Evolutionary conservation across 2,113 vertebrate genomes (phyloP), one percentile per base, ranked within the genome.

Genomic region (Myrmophylax atrothorax): DNA sequence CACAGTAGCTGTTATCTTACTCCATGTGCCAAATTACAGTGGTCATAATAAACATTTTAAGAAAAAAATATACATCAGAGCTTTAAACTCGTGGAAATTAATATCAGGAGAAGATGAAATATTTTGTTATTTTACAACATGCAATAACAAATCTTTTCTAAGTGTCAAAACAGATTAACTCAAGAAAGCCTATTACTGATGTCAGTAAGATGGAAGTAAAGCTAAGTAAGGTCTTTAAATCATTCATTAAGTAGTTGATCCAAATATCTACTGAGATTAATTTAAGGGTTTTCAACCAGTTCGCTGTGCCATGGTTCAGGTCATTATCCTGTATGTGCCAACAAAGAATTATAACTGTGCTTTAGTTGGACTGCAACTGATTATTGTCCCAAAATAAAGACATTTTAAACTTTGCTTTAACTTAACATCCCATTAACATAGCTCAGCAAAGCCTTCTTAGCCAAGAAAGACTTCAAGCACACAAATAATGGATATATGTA

Each of bases 381-480:
- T 93, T 63, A 69, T 9, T 69, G 35, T 17, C 31, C 35, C 59
- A 81, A 93, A 97, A 90, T 47, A 82, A 87, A 93, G 53, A 87
- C 35, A 72, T 31, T 73, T 95, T 52, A 78, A 58, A 87, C 84
- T 84, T 95, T 79, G 58, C 53, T 87, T 40, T 78, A 79, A 78
- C 49, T 81, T 67, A 84, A n/a, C 64, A 46, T 96, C 28, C 49
- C 59, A 91, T 85, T 83, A 97, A 93, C 63, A 91, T 14, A 95
- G 37, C 77, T 64, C 56, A 68, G 72, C 31, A 91, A 87, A 95
- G 78, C 24, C 42, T 70, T 95, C 88, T 87, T 38, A 91, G 47
- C 29, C 79, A 77, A 53, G 59, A 77, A 80, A 90, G 66, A 38
- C 35, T 86, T 93, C 72, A 52, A 84, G 70, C 19, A 86, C 23